These are phyloP conservation scores for Aplysina aerophoba DNA, from an alignment of 37 sponge, comb jelly and placozoan genomes.

Conservation along the genomic window DNA sequence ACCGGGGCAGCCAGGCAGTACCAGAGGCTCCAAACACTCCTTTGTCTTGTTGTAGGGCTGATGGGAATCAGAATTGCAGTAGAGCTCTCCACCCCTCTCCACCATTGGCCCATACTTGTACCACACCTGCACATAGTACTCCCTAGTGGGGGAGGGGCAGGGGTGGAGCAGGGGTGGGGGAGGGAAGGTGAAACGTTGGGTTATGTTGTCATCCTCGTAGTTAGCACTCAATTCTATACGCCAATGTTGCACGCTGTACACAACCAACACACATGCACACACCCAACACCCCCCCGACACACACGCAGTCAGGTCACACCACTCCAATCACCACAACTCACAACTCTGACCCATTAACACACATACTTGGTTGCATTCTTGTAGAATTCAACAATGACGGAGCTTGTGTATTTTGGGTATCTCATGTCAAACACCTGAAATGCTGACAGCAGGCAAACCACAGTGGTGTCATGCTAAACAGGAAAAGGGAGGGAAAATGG, in stretches of 20 bases:
- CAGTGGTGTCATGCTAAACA: conserved; percentile 59
- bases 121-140: conserved; percentile 1
- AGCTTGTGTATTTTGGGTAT: conserved; percentile 76
- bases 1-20: not conserved
- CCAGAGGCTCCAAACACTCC: conserved; percentile 3
- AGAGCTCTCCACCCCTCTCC: not conserved
- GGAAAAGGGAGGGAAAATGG: not conserved
- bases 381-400: conserved; percentile 81
- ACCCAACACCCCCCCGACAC: not conserved
- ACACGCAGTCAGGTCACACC: not conserved
- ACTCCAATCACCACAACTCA: not conserved
- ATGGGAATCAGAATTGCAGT: not conserved
- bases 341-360: not conserved
- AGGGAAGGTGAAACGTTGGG: too few species aligned
- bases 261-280: too few species aligned
- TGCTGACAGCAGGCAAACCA: conserved; percentile 76
- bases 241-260: too few species aligned
- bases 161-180: too few species aligned
- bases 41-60: not conserved
- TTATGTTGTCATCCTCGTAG: too few species aligned
- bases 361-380: not conserved
- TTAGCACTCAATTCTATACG: too few species aligned
- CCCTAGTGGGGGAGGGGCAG: not conserved
- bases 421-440: conserved; percentile 62
- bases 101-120: conserved; percentile 28